These are phyloP conservation scores for Mandrillus leucophaeus DNA, from an alignment of 2,113 vertebrate species.

Conservation along the genomic window DNA sequence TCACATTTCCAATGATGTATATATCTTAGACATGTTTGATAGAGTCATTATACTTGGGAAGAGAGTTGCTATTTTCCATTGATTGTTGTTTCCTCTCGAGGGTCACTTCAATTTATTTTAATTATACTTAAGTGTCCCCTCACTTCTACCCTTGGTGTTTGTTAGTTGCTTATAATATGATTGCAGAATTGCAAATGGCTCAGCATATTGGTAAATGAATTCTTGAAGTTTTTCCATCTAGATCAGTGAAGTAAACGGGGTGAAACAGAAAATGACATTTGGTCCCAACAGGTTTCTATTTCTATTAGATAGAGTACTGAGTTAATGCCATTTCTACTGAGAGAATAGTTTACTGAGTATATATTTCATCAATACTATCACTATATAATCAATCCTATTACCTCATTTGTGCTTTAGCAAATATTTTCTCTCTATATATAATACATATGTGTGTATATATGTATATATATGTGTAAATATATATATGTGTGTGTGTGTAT, in stretches of 20 bases:
- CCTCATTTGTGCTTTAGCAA: not conserved
- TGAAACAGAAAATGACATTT: constrained; percentile 57
- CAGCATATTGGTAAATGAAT: constrained; percentile 76
- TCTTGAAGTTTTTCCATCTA: constrained; percentile 69
- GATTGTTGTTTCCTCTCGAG: not conserved
- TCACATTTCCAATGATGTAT: not conserved
- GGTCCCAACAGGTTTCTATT: constrained; percentile 54
- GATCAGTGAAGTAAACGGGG: constrained; percentile 77
- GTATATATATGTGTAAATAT: too few species aligned
- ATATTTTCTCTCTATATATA: not conserved
- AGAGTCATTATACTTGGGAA: not conserved
- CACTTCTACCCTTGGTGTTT: not conserved
- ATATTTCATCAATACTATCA: not conserved
- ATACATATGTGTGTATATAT: too few species aligned
- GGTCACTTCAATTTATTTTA: constrained; percentile 77
- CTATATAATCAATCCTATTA: not conserved
- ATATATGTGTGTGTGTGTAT: not conserved
- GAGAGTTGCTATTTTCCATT: constrained; percentile 9
- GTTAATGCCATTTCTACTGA: constrained; percentile 78
- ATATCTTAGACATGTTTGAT: not conserved
- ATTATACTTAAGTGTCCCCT: constrained; percentile 40
- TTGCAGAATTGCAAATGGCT: constrained; percentile 81
- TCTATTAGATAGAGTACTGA: constrained; percentile 59
- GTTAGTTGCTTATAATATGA: constrained; percentile 77
- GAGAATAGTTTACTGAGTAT: constrained; percentile 70